phyloP scores from a whole-genome alignment of 2,888 invertebrate species.

The Helicoverpa assulta region DNA sequence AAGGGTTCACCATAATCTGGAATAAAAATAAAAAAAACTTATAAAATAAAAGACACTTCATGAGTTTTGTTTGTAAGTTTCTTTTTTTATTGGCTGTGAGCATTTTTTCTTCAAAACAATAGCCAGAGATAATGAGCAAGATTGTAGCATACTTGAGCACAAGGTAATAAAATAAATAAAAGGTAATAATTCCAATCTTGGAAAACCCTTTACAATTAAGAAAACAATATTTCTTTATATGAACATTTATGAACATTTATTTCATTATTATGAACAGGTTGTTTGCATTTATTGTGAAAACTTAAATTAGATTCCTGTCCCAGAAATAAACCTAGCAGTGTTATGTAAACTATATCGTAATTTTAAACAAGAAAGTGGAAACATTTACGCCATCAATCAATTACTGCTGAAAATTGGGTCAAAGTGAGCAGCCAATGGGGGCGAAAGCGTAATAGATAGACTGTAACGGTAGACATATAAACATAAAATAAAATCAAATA shows the following conservation, averaged over 20 bases:
- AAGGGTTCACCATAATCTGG: too few species aligned
- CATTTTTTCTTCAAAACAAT: too few species aligned
- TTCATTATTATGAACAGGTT: too few species aligned
- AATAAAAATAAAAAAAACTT: too few species aligned
- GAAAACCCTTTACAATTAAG: background rate
- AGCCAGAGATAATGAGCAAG: too few species aligned
- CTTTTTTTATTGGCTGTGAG: too few species aligned
- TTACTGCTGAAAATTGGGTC: conserved; percentile 28
- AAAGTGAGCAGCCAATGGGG: conserved; percentile 9
- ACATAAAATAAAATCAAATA: background rate
- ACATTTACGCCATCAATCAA: conserved; percentile 33
- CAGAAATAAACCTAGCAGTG: background rate
- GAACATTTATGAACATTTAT: too few species aligned
- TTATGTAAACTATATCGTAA: conserved; percentile 15
- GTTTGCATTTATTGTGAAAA: background rate
- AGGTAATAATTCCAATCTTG: too few species aligned
- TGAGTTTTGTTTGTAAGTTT: too few species aligned
- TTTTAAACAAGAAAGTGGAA: conserved; percentile 25
- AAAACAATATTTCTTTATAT: background rate
- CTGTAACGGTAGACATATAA: background rate
- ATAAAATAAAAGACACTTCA: too few species aligned
- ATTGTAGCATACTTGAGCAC: too few species aligned
- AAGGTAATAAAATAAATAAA: too few species aligned
- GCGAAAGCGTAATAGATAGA: conserved; percentile 3
- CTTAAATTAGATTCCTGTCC: background rate